Base-by-base conservation (phyloP, 2,113 vertebrate species). In the Kryptolebias marmoratus region DNA sequence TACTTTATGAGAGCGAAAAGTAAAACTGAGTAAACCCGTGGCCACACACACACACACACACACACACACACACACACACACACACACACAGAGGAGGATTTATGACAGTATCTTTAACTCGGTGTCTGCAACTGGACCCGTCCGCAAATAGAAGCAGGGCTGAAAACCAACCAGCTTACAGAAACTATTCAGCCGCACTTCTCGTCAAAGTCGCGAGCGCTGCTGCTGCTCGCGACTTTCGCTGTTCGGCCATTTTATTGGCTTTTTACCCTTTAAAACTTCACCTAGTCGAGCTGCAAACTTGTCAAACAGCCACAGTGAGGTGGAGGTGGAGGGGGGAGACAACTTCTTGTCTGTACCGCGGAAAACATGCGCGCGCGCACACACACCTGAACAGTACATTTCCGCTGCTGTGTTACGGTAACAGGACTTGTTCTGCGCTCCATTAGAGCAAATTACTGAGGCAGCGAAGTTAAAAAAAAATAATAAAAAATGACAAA, bases 341-440 rank as follows among this genome's bases (percentile, higher is more conserved):
- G 75, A 77, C 70, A 68, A 77, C 83, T 70, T 60, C 64, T 47
- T 63, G 70, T 63, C 32, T 63, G 53, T 28, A 45, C 80, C 72
- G 75, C 71, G 87, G 85, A 90, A 88, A 86, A 65, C 50, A 64
- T 60, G 42, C 72, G 42, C 45, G 11, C 64, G 0, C 76, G 6
- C 73, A 28, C 70, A 31, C 49, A 12, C 55, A 3, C 77, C 50
- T 44, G 28, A 18, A 44, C 74, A 56, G 63, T 36, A 18, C 59
- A 58, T 90, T 88, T 89, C 89, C 89, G 86, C 80, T 55, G 31
- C 63, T 50, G 3, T 50, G 64, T 78, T 65, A 80, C 81, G 58
- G 79, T 64, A 82, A 84, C 77, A 70, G 31, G 9, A 18, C 53
- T 73, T 5, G 31, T 63, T 81, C 71, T 48, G 68, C 72, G 85